A percentile compares a stretch with the other conserved stretches of the same genome.
Conservation (phyloP, 2,888 invertebrate species). For the Phlogophora meticulosa region DNA sequence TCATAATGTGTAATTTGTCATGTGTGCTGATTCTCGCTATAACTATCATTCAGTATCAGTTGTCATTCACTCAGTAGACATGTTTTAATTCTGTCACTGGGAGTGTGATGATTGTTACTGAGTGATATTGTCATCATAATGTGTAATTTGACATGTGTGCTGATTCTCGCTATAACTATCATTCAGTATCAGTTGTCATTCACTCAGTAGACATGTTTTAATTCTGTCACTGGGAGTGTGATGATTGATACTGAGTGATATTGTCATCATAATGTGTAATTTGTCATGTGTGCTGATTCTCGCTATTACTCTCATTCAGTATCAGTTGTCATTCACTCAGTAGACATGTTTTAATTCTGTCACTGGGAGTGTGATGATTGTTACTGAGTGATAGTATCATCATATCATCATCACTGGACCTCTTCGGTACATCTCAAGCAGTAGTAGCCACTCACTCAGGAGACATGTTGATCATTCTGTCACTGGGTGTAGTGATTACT, state of each 20-base stretch:
- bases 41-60: conserved; percentile 1
- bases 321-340: too few relatives aligned
- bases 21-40: too few relatives aligned
- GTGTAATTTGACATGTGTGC: too few relatives aligned
- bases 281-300: too few relatives aligned
- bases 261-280: too few relatives aligned
- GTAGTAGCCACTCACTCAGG: conserved; percentile 19
- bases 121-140: background rate
- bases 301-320: too few relatives aligned
- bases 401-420: background rate
- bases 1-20: too few relatives aligned
- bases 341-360: conserved; percentile 9
- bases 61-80: conserved; percentile 42
- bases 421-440: background rate
- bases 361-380: conserved; percentile 46
- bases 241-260: too few relatives aligned
- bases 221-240: conserved; percentile 39
- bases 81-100: conserved; percentile 5
- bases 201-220: conserved; percentile 25
- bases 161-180: too few relatives aligned
- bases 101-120: too few relatives aligned
- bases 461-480: conserved; percentile 29
- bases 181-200: conserved; percentile 3
- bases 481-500: conserved; percentile 45
- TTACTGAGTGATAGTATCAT: background rate